Evolutionary conservation across 53 echinoderm and acorn worm genomes (phyloP), one percentile per base, ranked within the genome.

Genomic region (Zoroaster sp.): DNA sequence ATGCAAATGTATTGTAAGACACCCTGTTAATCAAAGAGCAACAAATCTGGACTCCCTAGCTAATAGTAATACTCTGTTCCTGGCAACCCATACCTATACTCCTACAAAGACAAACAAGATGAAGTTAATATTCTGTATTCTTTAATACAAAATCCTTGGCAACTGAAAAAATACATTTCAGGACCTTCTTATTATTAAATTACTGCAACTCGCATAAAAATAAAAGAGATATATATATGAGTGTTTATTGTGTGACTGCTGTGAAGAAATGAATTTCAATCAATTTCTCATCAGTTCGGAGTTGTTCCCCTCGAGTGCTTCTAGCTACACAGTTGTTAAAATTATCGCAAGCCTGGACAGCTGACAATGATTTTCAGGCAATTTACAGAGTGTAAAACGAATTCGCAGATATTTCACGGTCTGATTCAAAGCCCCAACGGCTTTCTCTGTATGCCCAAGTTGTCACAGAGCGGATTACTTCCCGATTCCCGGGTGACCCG

Each of bases 351-450:
- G 35, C 69, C 14, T 0, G 9, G 21, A 70, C 85, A 85, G 85
- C 85, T 71, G 85, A 70, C 51, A 85, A 25, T 13, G 20, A 71
- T 85, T 85, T 85, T 34, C 71, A 12, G 35, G 85, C 85, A 70
- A 71, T 85, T 85, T 47, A n/a, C 70, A 70, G 23, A 38, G 85
- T 51, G 67, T 49, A 21, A 85, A 71, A 35, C 11, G 71, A 71
- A 71, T 71, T 43, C 34, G 33, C 69, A 85, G 85, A 49, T 70
- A 85, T 70, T 85, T 71, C 85, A 85, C 33, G 51, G 85, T 85
- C 21, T 2, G 35, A 34, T 47, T 23, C 34, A 2, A 47, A 85
- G 71, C 71, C 85, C 37, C 46, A 30, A 20, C 30, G 70, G 85
- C 71, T 36, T 66, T 59, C 35, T 33, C 44, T 33, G 83, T 69